phyloP scores from a whole-genome alignment of 2,797 vertebrate genomes.

The Carapus acus region DNA sequence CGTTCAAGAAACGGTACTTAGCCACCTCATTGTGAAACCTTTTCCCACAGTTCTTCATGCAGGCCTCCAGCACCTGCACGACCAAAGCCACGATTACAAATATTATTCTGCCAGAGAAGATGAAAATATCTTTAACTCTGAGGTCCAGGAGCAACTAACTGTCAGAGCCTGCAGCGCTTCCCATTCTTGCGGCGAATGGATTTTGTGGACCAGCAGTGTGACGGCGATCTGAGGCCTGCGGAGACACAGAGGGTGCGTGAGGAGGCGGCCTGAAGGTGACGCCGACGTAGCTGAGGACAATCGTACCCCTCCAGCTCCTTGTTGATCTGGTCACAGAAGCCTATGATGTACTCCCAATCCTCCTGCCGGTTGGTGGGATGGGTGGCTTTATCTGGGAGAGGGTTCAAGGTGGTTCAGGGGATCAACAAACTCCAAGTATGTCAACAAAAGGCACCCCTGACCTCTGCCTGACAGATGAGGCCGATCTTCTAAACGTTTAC shows the following conservation, averaged over 20 bases:
- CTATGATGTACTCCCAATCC: constrained; percentile 98
- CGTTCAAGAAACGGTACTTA: constrained; percentile 93
- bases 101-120: too few species aligned
- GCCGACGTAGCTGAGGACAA: too few species aligned
- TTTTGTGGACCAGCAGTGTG: constrained; percentile 89
- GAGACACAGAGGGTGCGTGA: too few species aligned
- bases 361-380: constrained; percentile 94
- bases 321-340: constrained; percentile 98
- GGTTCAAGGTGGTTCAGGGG: too few species aligned
- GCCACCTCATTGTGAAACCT: constrained; percentile 95
- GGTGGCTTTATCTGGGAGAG: constrained; percentile 98
- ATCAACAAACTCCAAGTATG: neutral
- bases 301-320: constrained; percentile 94
- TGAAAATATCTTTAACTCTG: neutral
- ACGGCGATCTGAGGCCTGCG: constrained; percentile 93
- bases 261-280: too few species aligned
- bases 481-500: too few species aligned
- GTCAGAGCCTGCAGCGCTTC: constrained; percentile 93
- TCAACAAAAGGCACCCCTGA: too few species aligned
- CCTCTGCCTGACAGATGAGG: too few species aligned
- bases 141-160: constrained; percentile 68
- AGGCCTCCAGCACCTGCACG: constrained; percentile 90
- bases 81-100: too few species aligned
- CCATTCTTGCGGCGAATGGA: constrained; percentile 96
- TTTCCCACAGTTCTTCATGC: constrained; percentile 96